Base-by-base conservation (phyloP, 2,797 vertebrate genomes). In the Coracias cyanogaster region DNA sequence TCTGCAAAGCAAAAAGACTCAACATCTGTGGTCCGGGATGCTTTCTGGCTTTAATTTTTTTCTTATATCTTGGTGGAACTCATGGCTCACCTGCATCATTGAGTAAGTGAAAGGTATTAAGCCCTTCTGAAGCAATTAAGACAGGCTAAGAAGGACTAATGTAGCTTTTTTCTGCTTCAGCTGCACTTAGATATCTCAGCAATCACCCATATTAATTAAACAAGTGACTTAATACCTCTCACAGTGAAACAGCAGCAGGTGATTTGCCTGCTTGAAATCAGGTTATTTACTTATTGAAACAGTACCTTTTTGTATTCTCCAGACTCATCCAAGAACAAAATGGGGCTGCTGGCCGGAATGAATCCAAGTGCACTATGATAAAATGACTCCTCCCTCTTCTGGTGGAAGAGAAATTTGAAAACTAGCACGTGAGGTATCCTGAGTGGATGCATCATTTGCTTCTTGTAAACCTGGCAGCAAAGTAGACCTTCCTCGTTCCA, bases 221-320 rank as follows among this genome's bases (percentile, higher is more conserved):
- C 22, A 85, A 92, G 45, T 91, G 48, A 78, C 48, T 80, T 89
- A 77, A 60, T 77, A 43, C 57, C n/a, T 80, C 48, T 73, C 16
- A 12, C 12, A 61, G 33, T 88, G 73, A 48, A 85, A 73, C 6
- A 48, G 35, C 57, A 87, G 84, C 37, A 74, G 58, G 45, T 79
- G 43, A 77, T 90, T 89, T 92, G 8, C 25, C 11, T 57, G 46
- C 55, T 37, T 79, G 62, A 88, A 62, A 57, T 73, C 21, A 10
- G 31, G 39, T 58, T 39, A 46, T 76, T 76, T 86, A 54, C 65
- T 71, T 43, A 15, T 43, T 82, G 90, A 91, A 94, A 62, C 45
- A 62, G 16, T 55, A 5, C 20, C 45, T 55, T 89, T 76, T 80
- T 70, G 45, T 86, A 7, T 90, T 79, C 41, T 86, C 15, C 3